These are phyloP conservation scores for Amphiura filiformis DNA, from an alignment of 35 echinoderm and acorn worm species.

Conservation along the genomic window DNA sequence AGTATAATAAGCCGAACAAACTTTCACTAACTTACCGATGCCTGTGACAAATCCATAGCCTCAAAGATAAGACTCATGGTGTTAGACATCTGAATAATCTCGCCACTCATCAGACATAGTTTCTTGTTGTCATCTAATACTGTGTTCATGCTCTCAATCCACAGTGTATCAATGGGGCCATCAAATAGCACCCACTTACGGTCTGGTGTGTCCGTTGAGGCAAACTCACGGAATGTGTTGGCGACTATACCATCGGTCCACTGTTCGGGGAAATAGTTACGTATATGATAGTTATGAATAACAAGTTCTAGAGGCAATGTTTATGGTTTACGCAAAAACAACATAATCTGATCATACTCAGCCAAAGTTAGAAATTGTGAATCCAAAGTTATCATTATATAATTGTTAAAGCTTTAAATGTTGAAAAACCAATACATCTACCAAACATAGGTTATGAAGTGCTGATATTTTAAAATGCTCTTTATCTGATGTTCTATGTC, in stretches of 20 bases:
- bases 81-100: slow-evolving; percentile 99
- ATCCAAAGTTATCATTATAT: no score
- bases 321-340: no score
- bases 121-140: slow-evolving; percentile 99
- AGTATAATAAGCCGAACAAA: no score
- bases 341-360: no score
- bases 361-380: no score
- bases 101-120: slow-evolving; percentile 98
- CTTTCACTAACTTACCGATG: slow-evolving; percentile 85
- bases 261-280: slow-evolving; percentile 33
- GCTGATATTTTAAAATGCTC: no score
- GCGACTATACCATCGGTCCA: slow-evolving; percentile 98
- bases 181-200: slow-evolving; percentile 99
- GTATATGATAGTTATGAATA: no score
- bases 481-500: no score
- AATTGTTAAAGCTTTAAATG: no score
- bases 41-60: slow-evolving; percentile 97
- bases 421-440: no score
- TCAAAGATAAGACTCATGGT: slow-evolving; percentile 99
- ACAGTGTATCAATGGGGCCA: slow-evolving; percentile 95
- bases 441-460: no score
- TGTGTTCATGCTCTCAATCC: slow-evolving; percentile 99
- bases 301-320: no score
- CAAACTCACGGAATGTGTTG: slow-evolving; percentile 99
- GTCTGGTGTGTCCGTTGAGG: slow-evolving; percentile 95